Base-by-base conservation (phyloP, 2,113 vertebrate genomes). In the Sinosuthora webbiana region DNA sequence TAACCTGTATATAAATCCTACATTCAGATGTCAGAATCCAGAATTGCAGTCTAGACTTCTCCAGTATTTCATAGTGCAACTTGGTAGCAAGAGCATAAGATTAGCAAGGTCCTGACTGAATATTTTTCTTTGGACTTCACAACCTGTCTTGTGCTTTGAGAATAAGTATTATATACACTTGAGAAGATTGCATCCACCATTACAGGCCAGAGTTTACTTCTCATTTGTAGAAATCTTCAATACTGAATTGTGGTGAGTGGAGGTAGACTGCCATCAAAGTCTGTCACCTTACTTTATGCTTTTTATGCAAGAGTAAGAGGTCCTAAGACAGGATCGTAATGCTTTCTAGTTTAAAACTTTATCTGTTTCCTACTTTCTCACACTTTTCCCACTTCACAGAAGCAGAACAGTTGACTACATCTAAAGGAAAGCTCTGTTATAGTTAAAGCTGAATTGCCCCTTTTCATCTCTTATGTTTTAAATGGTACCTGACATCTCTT, bases 401-500 rank as follows among this genome's bases (percentile, higher is more conserved):
- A 79, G 39, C 33, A 91, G 78, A 91, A 63, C 6, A 25, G 21
- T 60, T 49, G 50, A 65, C n/a, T 76, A 37, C 23, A 47, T 77
- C 42, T 62, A 62, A 89, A 80, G 39, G 45, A 87, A 91, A 74
- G 33, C 22, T 71, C 42, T 30, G 17, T 81, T 82, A 55, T 12
- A 86, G 71, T 86, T 83, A 80, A 93, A 96, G 37, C 44, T 67
- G 83, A 83, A 77, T 83, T 87, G 52, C 44, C 75, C 64, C 47
- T 94, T 93, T 94, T 91, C 23, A 65, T 93, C 44, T 94, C 62
- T 75, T 60, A 11, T 60, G 74, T 93, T 95, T 96, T 91, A 96
- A 94, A 87, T 87, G 82, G 42, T 88, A 95, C 71, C 68, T 97
- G 96, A 91, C 92, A 90, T 86, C 83, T 75, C 35, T 80, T 81